A percentile compares a stretch with the other conserved stretches of the same genome.
Evolutionary conservation across 2,113 vertebrate species (phyloP).

Genomic region (Colius striatus): DNA sequence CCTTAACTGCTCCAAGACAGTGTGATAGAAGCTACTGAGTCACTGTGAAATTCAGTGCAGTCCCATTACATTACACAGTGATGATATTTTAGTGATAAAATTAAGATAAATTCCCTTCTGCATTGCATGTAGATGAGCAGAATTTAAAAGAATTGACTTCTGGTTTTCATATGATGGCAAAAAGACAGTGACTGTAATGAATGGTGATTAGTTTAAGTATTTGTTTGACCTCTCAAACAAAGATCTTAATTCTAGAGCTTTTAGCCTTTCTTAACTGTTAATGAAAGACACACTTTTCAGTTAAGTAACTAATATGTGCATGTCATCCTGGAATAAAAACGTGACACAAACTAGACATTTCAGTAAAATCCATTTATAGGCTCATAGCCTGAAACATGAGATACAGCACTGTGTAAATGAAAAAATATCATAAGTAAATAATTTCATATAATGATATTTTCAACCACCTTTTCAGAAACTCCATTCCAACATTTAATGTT

Average conservation of each 20-base stretch:
- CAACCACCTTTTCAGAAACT: background rate
- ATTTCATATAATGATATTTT: background rate
- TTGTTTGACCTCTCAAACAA: background rate
- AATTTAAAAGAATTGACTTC: background rate
- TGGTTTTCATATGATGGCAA: background rate
- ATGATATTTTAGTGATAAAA: background rate
- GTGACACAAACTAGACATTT: background rate
- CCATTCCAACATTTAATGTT: background rate
- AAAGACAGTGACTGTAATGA: background rate
- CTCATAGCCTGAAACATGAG: background rate
- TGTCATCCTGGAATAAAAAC: background rate
- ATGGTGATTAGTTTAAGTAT: background rate
- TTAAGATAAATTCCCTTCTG: background rate
- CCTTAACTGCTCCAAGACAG: background rate
- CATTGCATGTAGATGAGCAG: background rate
- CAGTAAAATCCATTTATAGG: background rate
- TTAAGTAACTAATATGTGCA: background rate
- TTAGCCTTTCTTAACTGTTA: conserved; percentile 1
- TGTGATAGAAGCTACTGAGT: background rate
- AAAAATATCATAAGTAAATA: background rate
- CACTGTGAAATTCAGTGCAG: background rate
- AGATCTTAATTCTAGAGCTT: background rate
- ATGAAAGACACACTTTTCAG: background rate
- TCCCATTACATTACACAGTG: background rate
- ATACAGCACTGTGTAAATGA: background rate